Evolutionary conservation across 1,140 invertebrate species (phyloP).

Genomic region (Prorops nasuta): DNA sequence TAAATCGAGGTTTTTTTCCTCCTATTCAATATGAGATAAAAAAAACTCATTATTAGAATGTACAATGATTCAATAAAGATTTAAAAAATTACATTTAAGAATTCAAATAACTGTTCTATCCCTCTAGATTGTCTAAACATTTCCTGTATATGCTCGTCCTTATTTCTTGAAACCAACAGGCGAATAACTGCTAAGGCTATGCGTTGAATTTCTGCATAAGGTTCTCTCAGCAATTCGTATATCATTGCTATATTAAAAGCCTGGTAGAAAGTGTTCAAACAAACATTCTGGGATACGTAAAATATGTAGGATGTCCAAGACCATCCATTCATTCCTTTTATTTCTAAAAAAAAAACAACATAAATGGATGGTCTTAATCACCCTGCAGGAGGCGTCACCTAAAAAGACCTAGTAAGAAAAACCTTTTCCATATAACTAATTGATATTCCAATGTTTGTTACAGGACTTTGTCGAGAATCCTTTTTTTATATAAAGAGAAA

Average conservation of each 20-base stretch:
- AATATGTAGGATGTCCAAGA: neutral
- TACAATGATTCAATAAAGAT: slow-evolving; percentile 4
- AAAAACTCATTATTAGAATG: neutral
- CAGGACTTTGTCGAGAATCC: too few relatives aligned
- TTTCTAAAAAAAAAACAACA: neutral
- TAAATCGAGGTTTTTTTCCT: slow-evolving; percentile 37
- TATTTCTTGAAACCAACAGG: slow-evolving; percentile 32
- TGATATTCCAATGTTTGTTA: too few relatives aligned
- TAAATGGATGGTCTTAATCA: neutral
- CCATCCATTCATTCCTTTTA: neutral
- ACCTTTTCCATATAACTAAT: too few relatives aligned
- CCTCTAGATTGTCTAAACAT: slow-evolving; percentile 37
- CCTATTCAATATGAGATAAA: slow-evolving; percentile 20
- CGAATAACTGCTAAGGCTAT: slow-evolving; percentile 32
- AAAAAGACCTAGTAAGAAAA: too few relatives aligned
- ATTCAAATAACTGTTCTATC: slow-evolving; percentile 30
- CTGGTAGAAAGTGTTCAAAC: slow-evolving; percentile 17
- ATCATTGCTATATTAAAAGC: slow-evolving; percentile 34
- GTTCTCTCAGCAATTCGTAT: slow-evolving; percentile 33
- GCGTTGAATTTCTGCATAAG: slow-evolving; percentile 40
- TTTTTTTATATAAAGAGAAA: too few relatives aligned
- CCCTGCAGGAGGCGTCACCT: too few relatives aligned
- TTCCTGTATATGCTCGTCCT: slow-evolving; percentile 35
- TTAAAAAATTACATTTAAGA: slow-evolving; percentile 40
- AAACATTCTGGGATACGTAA: too few relatives aligned